Percentiles rank a stretch among this genome's conserved stretches.
Evolutionary conservation across 53 echinoderm and acorn worm species (phyloP).

Genomic region (Echinarachnius parma): DNA sequence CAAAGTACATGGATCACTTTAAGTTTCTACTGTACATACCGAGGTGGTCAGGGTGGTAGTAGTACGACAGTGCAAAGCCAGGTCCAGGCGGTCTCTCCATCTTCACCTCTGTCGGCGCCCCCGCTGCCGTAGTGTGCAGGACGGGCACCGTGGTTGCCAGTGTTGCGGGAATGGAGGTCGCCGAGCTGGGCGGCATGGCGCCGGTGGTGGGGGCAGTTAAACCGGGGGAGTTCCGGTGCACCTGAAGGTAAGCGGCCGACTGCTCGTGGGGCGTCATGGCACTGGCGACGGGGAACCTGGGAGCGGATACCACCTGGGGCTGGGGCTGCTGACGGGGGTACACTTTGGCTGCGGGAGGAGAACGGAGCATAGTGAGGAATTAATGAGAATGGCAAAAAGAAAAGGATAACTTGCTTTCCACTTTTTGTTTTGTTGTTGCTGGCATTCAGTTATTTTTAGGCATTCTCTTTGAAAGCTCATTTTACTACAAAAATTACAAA

Average conservation of each 20-base stretch:
- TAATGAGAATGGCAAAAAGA: too few relatives aligned
- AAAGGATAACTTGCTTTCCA: too few relatives aligned
- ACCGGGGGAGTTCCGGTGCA: constrained; percentile 58
- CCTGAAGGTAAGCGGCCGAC: constrained; percentile 44
- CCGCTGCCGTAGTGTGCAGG: constrained; percentile 22
- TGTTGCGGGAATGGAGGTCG: constrained; percentile 40
- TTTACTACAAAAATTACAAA: too few relatives aligned
- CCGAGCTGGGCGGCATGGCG: constrained; percentile 3
- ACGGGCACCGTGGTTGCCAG: constrained; percentile 51
- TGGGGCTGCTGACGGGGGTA: constrained; percentile 77
- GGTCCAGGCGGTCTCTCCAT: constrained; percentile 21
- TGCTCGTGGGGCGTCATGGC: constrained; percentile 20
- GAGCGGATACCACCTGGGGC: constrained; percentile 24
- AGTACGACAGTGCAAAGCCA: constrained; percentile 15
- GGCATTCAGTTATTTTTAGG: too few relatives aligned
- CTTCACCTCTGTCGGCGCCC: constrained; percentile 25
- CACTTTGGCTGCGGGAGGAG: constrained; percentile 72
- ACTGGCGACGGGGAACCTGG: constrained; percentile 29
- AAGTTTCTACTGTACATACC: background rate
- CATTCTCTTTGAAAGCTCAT: too few relatives aligned
- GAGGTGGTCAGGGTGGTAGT: constrained; percentile 26
- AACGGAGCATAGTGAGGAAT: too few relatives aligned
- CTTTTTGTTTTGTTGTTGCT: too few relatives aligned
- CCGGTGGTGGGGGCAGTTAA: constrained; percentile 17
- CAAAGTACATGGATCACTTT: background rate